Percentiles rank a stretch among this genome's conserved stretches.
Conservation (phyloP, 2,888 invertebrate genomes). For the Anarsia innoxiella region DNA sequence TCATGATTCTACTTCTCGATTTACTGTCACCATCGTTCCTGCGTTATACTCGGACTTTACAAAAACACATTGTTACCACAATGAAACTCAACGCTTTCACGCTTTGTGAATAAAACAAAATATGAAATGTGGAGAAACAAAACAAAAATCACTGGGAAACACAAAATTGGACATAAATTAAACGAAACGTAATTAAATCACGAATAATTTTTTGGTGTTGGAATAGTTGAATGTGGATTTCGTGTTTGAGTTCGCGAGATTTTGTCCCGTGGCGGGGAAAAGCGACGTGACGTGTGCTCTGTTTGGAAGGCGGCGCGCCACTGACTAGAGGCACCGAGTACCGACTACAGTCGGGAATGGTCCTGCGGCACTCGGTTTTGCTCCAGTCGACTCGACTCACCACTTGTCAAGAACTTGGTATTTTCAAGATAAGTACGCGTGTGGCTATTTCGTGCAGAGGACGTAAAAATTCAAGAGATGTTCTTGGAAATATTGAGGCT, state of each 20-base stretch:
- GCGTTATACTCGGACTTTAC: no score
- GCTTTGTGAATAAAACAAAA: conserved; percentile 26
- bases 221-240: no score
- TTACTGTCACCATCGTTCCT: conserved; percentile 23
- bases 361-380: background rate
- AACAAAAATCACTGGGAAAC: conserved; percentile 20
- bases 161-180: background rate
- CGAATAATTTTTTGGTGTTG: background rate
- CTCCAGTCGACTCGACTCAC: background rate
- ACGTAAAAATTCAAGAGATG: no score
- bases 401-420: no score
- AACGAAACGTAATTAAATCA: background rate
- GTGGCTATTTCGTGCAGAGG: no score
- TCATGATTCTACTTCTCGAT: conserved; percentile 29
- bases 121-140: no score
- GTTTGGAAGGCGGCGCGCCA: conserved; percentile 53
- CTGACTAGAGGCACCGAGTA: conserved; percentile 32
- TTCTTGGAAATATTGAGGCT: no score
- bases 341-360: background rate
- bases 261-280: conserved; percentile 28
- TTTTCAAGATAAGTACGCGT: no score
- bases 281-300: conserved; percentile 39
- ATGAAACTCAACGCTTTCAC: conserved; percentile 22
- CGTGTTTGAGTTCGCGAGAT: conserved; percentile 57
- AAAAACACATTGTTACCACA: no score